Evolutionary conservation across 30 jellyfish, hydroid and myxozoan genomes (phyloP).

Genomic region (Mastigias papua): DNA sequence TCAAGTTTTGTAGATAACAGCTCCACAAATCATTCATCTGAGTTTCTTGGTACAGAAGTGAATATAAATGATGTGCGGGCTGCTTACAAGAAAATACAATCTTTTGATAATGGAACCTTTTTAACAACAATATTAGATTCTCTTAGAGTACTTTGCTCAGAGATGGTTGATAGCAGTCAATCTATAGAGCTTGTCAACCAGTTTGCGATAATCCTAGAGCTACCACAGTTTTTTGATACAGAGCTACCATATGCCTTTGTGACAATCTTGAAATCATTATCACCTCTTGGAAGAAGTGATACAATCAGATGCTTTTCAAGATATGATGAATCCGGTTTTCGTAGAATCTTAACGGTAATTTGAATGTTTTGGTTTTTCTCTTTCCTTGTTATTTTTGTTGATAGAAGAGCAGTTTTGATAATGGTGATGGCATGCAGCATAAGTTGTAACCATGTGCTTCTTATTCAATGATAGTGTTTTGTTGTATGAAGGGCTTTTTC

Average conservation of each 20-base stretch:
- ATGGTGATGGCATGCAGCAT: too few species aligned
- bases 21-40: background rate
- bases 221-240: conserved; percentile 44
- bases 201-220: conserved; percentile 44
- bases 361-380: background rate
- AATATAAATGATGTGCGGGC: background rate
- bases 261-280: conserved; percentile 19
- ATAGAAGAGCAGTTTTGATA: background rate
- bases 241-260: conserved; percentile 29
- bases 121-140: conserved; percentile 52
- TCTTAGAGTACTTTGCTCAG: conserved; percentile 43
- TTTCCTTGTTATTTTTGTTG: background rate
- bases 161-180: background rate
- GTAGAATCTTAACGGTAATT: conserved; percentile 43
- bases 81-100: conserved; percentile 33
- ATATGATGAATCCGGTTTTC: conserved; percentile 38
- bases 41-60: background rate
- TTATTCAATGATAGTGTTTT: too few species aligned
- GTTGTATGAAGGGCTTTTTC: too few species aligned
- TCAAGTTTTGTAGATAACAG: conserved; percentile 66
- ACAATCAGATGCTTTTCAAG: conserved; percentile 12
- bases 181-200: conserved; percentile 22
- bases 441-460: too few species aligned
- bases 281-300: conserved; percentile 23
- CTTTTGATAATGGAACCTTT: conserved; percentile 29